phyloP scores from a whole-genome alignment of 2,797 vertebrate species.

The Peromyscus nudipes region DNA sequence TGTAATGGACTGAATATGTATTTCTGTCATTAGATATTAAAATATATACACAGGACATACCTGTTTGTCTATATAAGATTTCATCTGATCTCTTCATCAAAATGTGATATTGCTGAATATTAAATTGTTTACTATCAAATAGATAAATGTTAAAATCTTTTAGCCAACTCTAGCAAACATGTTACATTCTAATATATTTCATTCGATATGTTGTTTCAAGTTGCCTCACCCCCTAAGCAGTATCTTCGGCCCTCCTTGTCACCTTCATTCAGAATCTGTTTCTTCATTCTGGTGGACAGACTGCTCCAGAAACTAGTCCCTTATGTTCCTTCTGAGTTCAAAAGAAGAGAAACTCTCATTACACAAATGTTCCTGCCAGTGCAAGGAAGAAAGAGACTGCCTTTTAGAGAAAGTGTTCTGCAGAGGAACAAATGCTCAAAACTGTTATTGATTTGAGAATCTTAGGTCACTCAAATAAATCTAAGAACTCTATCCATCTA shows the following conservation, averaged over 20 bases:
- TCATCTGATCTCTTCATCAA: neutral
- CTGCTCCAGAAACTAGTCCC: neutral
- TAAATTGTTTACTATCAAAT: constrained; percentile 11
- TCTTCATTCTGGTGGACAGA: neutral
- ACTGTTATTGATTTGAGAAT: neutral
- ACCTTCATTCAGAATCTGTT: neutral
- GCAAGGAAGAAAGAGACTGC: neutral
- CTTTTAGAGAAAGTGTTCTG: neutral
- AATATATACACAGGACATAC: neutral
- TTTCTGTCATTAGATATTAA: constrained; percentile 1
- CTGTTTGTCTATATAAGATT: neutral
- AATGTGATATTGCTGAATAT: constrained; percentile 28
- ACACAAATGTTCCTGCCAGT: constrained; percentile 29
- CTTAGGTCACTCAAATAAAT: neutral
- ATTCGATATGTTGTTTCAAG: neutral
- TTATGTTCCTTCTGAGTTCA: constrained; percentile 28
- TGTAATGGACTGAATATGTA: neutral
- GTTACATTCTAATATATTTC: neutral
- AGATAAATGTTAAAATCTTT: constrained; percentile 12
- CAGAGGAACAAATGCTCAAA: neutral
- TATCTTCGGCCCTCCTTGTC: neutral
- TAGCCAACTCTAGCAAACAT: neutral
- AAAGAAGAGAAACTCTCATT: constrained; percentile 4
- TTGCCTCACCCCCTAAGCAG: neutral
- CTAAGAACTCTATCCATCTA: constrained; percentile 27